Base-by-base conservation (phyloP, 1,140 invertebrate species). In the Nylanderia fulva region DNA sequence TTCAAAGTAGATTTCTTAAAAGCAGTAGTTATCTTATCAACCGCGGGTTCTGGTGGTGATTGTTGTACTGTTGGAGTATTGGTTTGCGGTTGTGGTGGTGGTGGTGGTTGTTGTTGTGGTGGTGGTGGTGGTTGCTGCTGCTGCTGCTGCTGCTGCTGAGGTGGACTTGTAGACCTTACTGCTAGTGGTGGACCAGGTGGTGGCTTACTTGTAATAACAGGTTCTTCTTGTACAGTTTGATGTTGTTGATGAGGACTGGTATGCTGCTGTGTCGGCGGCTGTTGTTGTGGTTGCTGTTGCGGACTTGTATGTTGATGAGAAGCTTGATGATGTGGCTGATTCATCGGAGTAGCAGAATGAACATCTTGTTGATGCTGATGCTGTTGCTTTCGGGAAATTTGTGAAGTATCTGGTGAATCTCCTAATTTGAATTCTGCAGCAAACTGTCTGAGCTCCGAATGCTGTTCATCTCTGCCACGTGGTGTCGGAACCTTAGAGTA, bases 1-100 rank as follows among this genome's bases (percentile, higher is more conserved):
- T 98, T 98, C 45, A 98, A 95, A 0, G 96, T 98, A 24, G 97
- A 98, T 91, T 97, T 97, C 91, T 97, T 97, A 36, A 97, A 94
- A 27, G 96, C 95, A 63, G 94, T 95, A 6, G 96, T 95, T 56
- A 96, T 95, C 89, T 97, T 97, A 36, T 97, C 96, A 13, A 95
- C 90, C 42, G 91, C 90, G 8, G 94, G 91, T 89, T 94, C 92
- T 85, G 92, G 86, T 52, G 90, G 85, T 63, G 92, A 85, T 45
- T 94, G 92, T 60, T 94, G 92, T n/a, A 68, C 68, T 76, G 87
- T 85, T 6, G 91, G 84, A 61, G 93, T 82, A 6, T 86, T 87
- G 48, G 90, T 76, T 60, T 93, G 86, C 77, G 92, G 85, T 68
- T 71, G 86, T 56, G 69, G 86, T 63, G 85, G 87, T 60, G 86